Evolutionary conservation across 2,113 vertebrate genomes (phyloP).

Genomic region (Coregonus clupeaformis): DNA sequence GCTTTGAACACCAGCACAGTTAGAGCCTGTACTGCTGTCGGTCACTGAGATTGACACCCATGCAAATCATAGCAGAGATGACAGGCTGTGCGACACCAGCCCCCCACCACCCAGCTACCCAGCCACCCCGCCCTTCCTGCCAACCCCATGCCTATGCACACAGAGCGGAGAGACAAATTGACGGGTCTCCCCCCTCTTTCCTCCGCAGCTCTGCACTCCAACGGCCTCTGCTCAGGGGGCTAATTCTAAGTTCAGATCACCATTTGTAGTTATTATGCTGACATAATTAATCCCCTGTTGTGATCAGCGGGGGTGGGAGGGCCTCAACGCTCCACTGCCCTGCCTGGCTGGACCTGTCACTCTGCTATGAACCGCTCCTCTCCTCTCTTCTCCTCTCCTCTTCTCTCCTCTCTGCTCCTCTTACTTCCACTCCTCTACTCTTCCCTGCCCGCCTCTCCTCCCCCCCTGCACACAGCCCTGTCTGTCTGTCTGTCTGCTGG

Average conservation of each 20-base stretch:
- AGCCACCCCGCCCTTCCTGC: slow-evolving; percentile 56
- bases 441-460: too few relatives aligned
- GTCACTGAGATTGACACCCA: slow-evolving; percentile 65
- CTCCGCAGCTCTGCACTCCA: slow-evolving; percentile 30
- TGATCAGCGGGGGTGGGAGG: slow-evolving; percentile 81
- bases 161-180: slow-evolving; percentile 72
- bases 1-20: slow-evolving; percentile 20
- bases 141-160: slow-evolving; percentile 61
- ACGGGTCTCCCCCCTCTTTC: slow-evolving; percentile 35
- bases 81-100: slow-evolving; percentile 45
- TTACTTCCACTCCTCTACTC: not conserved
- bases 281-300: slow-evolving; percentile 86
- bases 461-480: slow-evolving; percentile 28
- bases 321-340: slow-evolving; percentile 68
- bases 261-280: slow-evolving; percentile 85
- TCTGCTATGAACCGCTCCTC: not conserved
- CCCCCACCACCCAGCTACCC: slow-evolving; percentile 34
- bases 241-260: slow-evolving; percentile 80
- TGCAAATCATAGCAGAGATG: slow-evolving; percentile 75
- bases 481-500: slow-evolving; percentile 7
- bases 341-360: slow-evolving; percentile 7
- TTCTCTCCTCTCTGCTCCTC: not conserved
- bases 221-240: slow-evolving; percentile 73
- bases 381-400: slow-evolving; percentile 4
- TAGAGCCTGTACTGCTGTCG: slow-evolving; percentile 48